These are phyloP conservation scores for Cinara cedri DNA, from an alignment of 2,888 invertebrate genomes.

Conservation along the genomic window DNA sequence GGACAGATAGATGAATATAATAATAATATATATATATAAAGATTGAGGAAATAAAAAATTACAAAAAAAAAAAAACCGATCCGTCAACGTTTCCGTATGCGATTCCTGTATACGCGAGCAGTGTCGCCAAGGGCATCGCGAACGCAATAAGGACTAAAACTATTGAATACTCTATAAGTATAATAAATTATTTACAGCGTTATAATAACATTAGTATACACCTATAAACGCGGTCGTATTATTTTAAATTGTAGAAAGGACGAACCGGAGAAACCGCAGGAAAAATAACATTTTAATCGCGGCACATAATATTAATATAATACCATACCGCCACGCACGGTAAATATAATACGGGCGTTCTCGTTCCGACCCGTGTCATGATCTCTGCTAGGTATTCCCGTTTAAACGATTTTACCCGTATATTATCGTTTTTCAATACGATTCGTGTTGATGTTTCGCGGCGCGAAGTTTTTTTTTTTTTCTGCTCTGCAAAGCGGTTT, in stretches of 20 bases:
- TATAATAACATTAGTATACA: no score
- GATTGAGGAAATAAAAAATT: not conserved
- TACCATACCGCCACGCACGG: not conserved
- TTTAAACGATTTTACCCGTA: no score
- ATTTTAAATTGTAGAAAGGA: slow-evolving; percentile 3
- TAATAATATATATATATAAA: no score
- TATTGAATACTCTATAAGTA: no score
- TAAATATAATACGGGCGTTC: not conserved
- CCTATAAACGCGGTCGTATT: no score
- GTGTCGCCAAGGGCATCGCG: slow-evolving; percentile 20
- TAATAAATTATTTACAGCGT: no score
- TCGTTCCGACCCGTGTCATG: not conserved
- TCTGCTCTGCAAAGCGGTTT: no score
- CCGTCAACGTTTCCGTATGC: not conserved
- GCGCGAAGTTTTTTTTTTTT: no score
- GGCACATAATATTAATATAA: not conserved
- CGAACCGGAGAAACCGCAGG: slow-evolving; percentile 23
- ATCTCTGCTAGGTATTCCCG: no score
- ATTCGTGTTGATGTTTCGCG: no score
- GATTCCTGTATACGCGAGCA: not conserved
- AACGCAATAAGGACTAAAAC: not conserved
- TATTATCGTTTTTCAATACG: no score
- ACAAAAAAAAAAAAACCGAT: not conserved
- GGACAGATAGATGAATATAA: no score
- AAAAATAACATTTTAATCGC: slow-evolving; percentile 22